These are phyloP conservation scores for Lysandra coridon DNA, from an alignment of 2,888 invertebrate species.

Conservation along the genomic window DNA sequence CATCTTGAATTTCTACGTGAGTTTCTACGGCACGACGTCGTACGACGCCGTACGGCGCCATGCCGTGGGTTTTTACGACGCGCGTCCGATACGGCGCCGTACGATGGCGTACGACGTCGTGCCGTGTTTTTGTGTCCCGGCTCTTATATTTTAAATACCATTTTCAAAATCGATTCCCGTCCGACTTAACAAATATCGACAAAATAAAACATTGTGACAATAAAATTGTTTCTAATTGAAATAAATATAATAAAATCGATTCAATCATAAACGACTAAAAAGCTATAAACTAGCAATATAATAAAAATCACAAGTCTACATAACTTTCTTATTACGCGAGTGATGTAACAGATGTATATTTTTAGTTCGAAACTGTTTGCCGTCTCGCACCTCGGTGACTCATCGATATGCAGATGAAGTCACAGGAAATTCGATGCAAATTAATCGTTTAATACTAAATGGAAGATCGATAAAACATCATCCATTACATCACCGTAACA, in stretches of 20 bases:
- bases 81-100: too few relatives aligned
- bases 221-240: constrained; percentile 53
- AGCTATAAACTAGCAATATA: constrained; percentile 73
- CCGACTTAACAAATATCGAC: constrained; percentile 29
- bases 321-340: constrained; percentile 50
- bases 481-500: constrained; percentile 28
- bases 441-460: constrained; percentile 23
- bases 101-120: too few relatives aligned
- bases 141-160: constrained; percentile 2
- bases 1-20: too few relatives aligned
- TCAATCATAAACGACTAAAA: constrained; percentile 75
- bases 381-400: constrained; percentile 1
- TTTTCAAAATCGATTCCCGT: constrained; percentile 16
- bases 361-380: constrained; percentile 16
- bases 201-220: constrained; percentile 60
- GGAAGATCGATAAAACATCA: constrained; percentile 22
- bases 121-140: too few relatives aligned
- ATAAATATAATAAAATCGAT: constrained; percentile 67
- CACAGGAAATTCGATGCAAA: constrained; percentile 22
- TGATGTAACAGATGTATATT: constrained; percentile 44
- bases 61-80: too few relatives aligned
- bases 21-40: too few relatives aligned
- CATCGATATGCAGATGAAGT: constrained; percentile 14
- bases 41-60: too few relatives aligned
- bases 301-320: constrained; percentile 72